Evolutionary conservation across 2,888 invertebrate species (phyloP).

Genomic region (Drosophila flavopinicola): DNA sequence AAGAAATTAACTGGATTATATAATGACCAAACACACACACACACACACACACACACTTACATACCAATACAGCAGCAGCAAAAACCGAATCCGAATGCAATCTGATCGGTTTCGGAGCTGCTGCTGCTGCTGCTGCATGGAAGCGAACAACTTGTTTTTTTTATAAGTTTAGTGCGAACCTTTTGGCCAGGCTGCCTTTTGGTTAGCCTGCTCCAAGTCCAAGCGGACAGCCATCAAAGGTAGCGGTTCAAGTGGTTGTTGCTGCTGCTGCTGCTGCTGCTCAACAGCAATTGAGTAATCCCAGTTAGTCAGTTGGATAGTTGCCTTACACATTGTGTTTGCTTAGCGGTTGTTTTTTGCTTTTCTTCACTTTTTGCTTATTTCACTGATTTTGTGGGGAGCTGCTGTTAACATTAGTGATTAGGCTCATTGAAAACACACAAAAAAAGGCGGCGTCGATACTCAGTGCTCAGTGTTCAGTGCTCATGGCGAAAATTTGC

Average conservation of each 20-base stretch:
- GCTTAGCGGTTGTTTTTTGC: conserved; percentile 40
- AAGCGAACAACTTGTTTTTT: conserved; percentile 68
- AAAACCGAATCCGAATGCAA: conserved; percentile 66
- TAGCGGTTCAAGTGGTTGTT: conserved; percentile 30
- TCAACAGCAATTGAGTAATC: conserved; percentile 64
- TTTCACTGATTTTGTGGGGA: conserved; percentile 27
- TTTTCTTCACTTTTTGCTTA: conserved; percentile 55
- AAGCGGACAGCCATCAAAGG: conserved; percentile 67
- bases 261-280: conserved; percentile 20
- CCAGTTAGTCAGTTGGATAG: conserved; percentile 40
- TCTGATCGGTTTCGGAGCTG: conserved; percentile 66
- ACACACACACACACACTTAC: conserved; percentile 20
- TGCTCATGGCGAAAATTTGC: conserved; percentile 67
- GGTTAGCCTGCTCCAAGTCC: conserved; percentile 39
- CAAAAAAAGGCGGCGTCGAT: too few relatives aligned
- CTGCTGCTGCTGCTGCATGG: conserved; percentile 48
- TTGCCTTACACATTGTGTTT: conserved; percentile 56
- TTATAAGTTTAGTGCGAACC: conserved; percentile 51
- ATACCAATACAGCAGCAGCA: conserved; percentile 25
- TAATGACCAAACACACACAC: conserved; percentile 55
- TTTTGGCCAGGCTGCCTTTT: conserved; percentile 63
- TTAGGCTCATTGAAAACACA: conserved; percentile 64
- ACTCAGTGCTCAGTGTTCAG: conserved; percentile 51
- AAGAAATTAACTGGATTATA: conserved; percentile 80
- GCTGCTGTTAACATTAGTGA: conserved; percentile 56